Evolutionary conservation across 2,797 vertebrate genomes (phyloP).

Genomic region (Mormyrus hasselquistii): DNA sequence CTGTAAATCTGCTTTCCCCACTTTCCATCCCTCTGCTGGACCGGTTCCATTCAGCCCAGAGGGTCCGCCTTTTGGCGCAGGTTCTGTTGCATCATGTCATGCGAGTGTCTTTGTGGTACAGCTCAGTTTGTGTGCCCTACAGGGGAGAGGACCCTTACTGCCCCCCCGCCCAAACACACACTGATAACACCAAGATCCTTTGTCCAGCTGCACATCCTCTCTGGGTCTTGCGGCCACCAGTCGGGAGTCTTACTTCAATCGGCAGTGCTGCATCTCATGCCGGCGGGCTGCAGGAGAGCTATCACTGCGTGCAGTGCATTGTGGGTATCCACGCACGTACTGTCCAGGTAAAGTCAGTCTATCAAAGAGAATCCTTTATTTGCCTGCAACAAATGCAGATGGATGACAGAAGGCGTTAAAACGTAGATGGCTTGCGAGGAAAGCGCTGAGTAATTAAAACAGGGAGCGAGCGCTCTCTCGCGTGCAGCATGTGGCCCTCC

Average conservation of each 20-base stretch:
- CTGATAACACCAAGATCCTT: not conserved
- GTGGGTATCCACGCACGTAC: constrained; percentile 36
- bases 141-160: not conserved
- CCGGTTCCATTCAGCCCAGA: not conserved
- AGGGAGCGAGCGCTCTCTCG: not conserved
- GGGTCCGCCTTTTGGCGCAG: not conserved
- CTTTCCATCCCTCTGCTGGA: not conserved
- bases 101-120: not conserved
- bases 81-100: not conserved
- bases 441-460: constrained; percentile 21
- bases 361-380: constrained; percentile 50
- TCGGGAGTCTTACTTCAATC: not conserved
- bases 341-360: constrained; percentile 36
- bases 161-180: not conserved
- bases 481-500: not conserved
- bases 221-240: not conserved
- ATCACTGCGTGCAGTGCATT: constrained; percentile 22
- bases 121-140: not conserved
- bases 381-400: constrained; percentile 8
- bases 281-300: not conserved
- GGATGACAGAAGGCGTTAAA: constrained; percentile 30
- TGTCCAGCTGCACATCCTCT: not conserved
- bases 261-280: not conserved
- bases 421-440: constrained; percentile 33
- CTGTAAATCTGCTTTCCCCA: not conserved